Base-by-base conservation (phyloP, 2,797 vertebrate genomes). In the Hipposideros larvatus region DNA sequence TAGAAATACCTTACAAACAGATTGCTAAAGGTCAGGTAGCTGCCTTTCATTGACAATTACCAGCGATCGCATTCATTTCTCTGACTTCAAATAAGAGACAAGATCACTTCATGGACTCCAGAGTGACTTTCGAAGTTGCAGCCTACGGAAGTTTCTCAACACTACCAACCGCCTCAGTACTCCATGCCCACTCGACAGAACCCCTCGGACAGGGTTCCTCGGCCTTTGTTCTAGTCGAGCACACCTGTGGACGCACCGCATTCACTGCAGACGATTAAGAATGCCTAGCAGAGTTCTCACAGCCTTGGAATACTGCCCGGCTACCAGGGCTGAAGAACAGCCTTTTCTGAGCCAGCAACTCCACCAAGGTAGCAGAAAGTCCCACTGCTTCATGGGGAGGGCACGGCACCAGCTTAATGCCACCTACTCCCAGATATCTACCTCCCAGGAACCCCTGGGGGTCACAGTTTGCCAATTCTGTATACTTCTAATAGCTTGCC, bases 51-150 rank as follows among this genome's bases (percentile, higher is more conserved):
- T n/a, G n/a, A n/a, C n/a, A n/a, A n/a, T n/a, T n/a, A n/a, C n/a
- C n/a, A n/a, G n/a, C n/a, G n/a, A n/a, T n/a, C n/a, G n/a, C n/a
- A n/a, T n/a, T n/a, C n/a, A n/a, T n/a, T n/a, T n/a, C n/a, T n/a
- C n/a, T n/a, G n/a, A n/a, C 57, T 97, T 92, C 63, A 68, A 90
- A 79, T 57, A 73, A 86, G 46, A 90, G 43, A 95, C 51, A 66
- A 84, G n/a, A 79, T 74, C 22, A 86, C 13, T 78, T 88, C 2
- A 85, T 2, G 77, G 37, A 63, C 22, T 73, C 26, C 86, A 85
- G 75, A 89, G 63, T 68, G 46, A 31, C 34, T 96, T n/a, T n/a
- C n/a, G n/a, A n/a, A n/a, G n/a, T n/a, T n/a, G n/a, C n/a, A n/a
- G n/a, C n/a, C n/a, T 95, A 79, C 4, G 43, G 43, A 94, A 79